Conservation (phyloP, 2,888 invertebrate genomes). For the Emmelina monodactyla region DNA sequence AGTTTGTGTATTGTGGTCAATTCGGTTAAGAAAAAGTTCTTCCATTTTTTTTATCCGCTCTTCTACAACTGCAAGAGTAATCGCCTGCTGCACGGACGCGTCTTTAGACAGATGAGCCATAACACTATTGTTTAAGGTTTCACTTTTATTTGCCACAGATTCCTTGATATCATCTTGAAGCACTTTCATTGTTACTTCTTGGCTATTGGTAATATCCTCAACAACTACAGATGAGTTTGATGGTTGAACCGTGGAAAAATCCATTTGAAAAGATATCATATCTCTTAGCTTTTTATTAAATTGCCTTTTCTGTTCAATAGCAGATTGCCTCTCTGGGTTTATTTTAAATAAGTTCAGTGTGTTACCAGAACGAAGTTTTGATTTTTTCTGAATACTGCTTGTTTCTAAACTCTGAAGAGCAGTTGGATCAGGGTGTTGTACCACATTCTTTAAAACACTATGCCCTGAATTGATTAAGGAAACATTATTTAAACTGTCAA, state of each 20-base stretch:
- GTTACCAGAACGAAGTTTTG: too few species aligned
- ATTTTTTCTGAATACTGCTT: too few species aligned
- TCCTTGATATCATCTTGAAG: too few species aligned
- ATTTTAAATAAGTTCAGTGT: too few species aligned
- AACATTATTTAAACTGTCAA: too few species aligned
- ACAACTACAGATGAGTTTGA: too few species aligned
- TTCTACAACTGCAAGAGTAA: conserved; percentile 36
- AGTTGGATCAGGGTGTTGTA: too few species aligned
- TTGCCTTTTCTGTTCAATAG: conserved; percentile 44
- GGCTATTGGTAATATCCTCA: too few species aligned
- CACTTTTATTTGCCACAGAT: background rate
- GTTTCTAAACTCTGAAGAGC: conserved; percentile 16
- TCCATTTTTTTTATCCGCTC: conserved; percentile 43
- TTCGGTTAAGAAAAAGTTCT: conserved; percentile 34
- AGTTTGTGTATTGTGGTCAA: conserved; percentile 41
- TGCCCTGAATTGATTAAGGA: too few species aligned
- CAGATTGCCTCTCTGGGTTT: conserved; percentile 38
- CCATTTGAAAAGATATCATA: conserved; percentile 26
- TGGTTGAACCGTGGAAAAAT: too few species aligned
- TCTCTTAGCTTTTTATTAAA: conserved; percentile 52
- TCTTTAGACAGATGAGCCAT: conserved; percentile 17
- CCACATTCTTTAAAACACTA: too few species aligned
- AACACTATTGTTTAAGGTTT: conserved; percentile 11
- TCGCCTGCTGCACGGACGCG: conserved; percentile 20
- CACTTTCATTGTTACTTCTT: too few species aligned